Percentiles rank a stretch among this genome's conserved stretches.
Conservation (phyloP, 2,797 vertebrate species). For the Hybognathus amarus region DNA sequence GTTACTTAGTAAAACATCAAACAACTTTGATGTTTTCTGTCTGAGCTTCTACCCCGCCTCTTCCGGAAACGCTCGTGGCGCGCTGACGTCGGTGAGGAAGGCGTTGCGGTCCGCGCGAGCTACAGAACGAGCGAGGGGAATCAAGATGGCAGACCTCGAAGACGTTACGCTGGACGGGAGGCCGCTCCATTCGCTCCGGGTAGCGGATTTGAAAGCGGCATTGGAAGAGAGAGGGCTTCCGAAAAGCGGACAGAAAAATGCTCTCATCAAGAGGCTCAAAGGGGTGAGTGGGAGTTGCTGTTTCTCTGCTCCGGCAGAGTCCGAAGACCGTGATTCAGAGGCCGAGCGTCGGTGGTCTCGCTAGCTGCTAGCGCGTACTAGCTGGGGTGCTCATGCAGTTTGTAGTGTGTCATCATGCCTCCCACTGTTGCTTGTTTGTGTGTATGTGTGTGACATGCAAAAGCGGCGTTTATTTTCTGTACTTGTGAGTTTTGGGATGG, state of each 20-base stretch:
- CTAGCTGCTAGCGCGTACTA: conserved; percentile 47
- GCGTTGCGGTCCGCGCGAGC: conserved; percentile 67
- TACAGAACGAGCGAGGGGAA: conserved; percentile 76
- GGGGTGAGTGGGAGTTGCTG: conserved; percentile 80
- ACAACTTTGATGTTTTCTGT: background rate
- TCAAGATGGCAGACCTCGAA: conserved; percentile 97
- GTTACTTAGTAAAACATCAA: background rate
- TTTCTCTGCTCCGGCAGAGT: conserved; percentile 6
- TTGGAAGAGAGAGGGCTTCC: conserved; percentile 88
- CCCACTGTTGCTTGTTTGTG: background rate
- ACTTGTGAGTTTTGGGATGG: conserved; percentile 16
- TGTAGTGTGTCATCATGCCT: conserved; percentile 38
- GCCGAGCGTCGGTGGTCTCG: conserved; percentile 56
- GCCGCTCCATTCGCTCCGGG: conserved; percentile 91
- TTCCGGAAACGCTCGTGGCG: conserved; percentile 41
- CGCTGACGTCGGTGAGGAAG: conserved; percentile 73
- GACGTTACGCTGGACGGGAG: conserved; percentile 97
- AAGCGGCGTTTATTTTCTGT: conserved; percentile 24
- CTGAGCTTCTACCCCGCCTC: conserved; percentile 4
- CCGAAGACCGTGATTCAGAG: conserved; percentile 50
- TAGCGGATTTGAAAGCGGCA: conserved; percentile 91
- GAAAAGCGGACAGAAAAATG: conserved; percentile 93
- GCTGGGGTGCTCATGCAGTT: conserved; percentile 39
- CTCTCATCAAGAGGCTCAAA: conserved; percentile 91
- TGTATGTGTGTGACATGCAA: background rate